Base-by-base conservation (phyloP, 2,113 vertebrate species). In the Saguinus midas region DNA sequence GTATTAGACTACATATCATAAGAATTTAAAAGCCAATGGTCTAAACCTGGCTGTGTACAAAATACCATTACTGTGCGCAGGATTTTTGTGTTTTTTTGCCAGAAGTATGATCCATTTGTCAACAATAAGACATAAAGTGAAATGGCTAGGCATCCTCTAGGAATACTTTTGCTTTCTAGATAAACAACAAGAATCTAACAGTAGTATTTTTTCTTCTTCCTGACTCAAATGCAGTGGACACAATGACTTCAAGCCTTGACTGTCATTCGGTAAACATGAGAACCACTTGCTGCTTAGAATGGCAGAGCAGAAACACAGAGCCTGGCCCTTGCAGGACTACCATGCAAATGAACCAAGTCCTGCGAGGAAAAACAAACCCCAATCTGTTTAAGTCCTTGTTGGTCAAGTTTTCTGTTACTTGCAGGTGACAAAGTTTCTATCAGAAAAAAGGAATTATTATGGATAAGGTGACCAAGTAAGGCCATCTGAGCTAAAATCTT, bases 21-120 rank as follows among this genome's bases (percentile, higher is more conserved):
- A 92, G 35, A 85, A 79, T 50, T 75, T 81, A 43, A 84, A 94
- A 97, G 37, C 8, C 61, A 91, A 72, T 45, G 40, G 40, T 88
- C 64, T 94, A 93, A 91, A 91, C 14, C 17, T 68, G 20, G 37
- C 45, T 87, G 40, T 61, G 58, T 89, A 82, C 11, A 83, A 80
- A 92, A 58, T 11, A 84, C 8, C 45, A 50, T 23, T 73, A 58
- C 25, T 87, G 25, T 29, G 43, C 29, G 43, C 13, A 14, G 12
- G 61, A 6, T 32, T 29, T 64, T 29, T 61, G 7, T 14, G 58
- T 81, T 81, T 6, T 55, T 84, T 66, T n/a, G 37, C 13, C 45
- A 91, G n/a, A 91, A 11, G 17, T 75, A 73, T 18, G 55, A 79
- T 55, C 35, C 32, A 50, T 23, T 90, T 79, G 45, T 91, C 37